phyloP scores from a whole-genome alignment of 2,797 vertebrate genomes.

The Aplochiton taeniatus region DNA sequence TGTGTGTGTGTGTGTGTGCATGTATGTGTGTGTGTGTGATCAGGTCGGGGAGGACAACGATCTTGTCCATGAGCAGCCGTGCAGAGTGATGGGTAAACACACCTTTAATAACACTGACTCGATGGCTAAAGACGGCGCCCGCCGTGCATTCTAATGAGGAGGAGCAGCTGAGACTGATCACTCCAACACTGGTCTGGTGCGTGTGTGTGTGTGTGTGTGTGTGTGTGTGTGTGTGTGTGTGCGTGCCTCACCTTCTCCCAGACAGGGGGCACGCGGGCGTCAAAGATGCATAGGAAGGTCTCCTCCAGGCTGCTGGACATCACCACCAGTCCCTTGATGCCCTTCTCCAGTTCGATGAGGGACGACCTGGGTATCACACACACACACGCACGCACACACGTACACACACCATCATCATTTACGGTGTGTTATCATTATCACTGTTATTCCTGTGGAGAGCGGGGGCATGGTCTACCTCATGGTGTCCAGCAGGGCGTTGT shows the following conservation, averaged over 20 bases:
- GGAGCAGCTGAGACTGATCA: no score
- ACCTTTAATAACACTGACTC: conserved; percentile 51
- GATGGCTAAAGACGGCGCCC: conserved; percentile 27
- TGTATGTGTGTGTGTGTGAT: conserved; percentile 10
- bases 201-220: conserved; percentile 19
- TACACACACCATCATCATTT: conserved; percentile 5
- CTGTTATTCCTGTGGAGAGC: no score
- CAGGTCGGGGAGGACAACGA: no score
- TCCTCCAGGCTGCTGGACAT: conserved; percentile 89
- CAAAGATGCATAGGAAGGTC: conserved; percentile 84
- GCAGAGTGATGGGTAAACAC: conserved; percentile 53
- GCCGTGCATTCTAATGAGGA: conserved; percentile 6
- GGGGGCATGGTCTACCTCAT: conserved; percentile 65
- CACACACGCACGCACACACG: conserved; percentile 17
- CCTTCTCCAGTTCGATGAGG: conserved; percentile 82
- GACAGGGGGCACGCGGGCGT: conserved; percentile 82
- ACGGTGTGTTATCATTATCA: no score
- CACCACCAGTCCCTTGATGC: conserved; percentile 87
- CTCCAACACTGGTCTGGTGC: not conserved
- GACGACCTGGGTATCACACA: conserved; percentile 69
- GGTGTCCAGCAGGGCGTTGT: conserved; percentile 81
- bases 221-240: conserved; percentile 23
- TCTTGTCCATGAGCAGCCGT: conserved; percentile 23
- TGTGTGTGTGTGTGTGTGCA: conserved; percentile 6
- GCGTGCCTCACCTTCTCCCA: conserved; percentile 82